Evolutionary conservation across 1,140 invertebrate genomes (phyloP), one percentile per base, ranked within the genome.

Genomic region (Chionoecetes opilio): DNA sequence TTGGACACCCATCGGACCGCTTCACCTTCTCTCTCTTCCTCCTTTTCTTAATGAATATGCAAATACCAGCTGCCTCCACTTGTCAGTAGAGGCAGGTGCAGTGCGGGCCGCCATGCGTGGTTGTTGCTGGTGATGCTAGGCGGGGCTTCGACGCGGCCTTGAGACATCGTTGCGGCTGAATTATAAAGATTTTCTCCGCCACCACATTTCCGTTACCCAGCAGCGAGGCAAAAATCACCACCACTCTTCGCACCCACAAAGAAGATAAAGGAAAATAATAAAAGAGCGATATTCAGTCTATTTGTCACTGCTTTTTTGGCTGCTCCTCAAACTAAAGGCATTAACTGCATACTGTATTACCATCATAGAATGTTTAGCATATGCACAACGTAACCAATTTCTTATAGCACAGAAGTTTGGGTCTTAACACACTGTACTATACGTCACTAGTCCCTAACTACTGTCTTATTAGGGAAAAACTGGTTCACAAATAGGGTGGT

Each of bases 181-280:
- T 75, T 75, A 75, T 75, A 75, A n/a, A n/a, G 63, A 75, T 75
- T 75, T 75, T 75, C 63, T 75, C n/a, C n/a, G 63, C 63, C n/a
- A 26, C 63, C 63, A 21, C 63, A n/a, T 75, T 75, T 75, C 63
- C n/a, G 63, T 75, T 75, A n/a, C 63, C 63, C 26, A 75, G 63
- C 63, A n/a, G 21, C n/a, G 63, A 75, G 63, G 21, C 63, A 75
- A 11, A n/a, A n/a, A 17, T 11, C 63, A 75, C 26, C 63, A 2
- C 8, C 63, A 6, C 63, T 75, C 63, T 26, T 75, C n/a, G n/a
- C 63, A 53, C 46, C 21, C 46, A 5, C 46, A 53, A n/a, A n/a
- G n/a, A n/a, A n/a, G n/a, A n/a, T n/a, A n/a, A n/a, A n/a, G n/a
- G n/a, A n/a, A n/a, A n/a, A n/a, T n/a, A n/a, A n/a, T n/a, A n/a